A percentile compares a stretch with the other conserved stretches of the same genome.
These are phyloP conservation scores for Okamejei kenojei DNA, from an alignment of 2,797 vertebrate genomes.

Conservation along the genomic window DNA sequence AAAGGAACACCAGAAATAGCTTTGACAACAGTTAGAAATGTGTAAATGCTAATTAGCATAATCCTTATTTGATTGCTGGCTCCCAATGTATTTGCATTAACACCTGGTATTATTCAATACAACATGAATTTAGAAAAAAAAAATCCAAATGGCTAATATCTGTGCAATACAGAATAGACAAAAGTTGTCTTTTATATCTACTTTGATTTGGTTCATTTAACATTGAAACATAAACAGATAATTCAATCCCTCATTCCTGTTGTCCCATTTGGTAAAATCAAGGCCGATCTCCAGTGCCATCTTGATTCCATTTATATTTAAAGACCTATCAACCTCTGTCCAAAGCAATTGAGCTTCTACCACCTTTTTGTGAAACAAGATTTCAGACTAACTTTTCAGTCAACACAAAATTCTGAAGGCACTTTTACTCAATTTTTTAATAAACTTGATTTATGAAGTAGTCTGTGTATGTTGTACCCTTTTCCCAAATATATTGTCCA, in stretches of 20 bases:
- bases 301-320: too few relatives aligned
- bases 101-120: not conserved
- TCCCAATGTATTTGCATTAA: not conserved
- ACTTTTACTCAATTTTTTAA: not conserved
- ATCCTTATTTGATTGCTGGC: not conserved
- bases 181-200: not conserved
- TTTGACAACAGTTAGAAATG: not conserved
- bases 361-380: too few relatives aligned
- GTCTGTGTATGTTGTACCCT: not conserved
- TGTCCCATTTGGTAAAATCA: too few relatives aligned
- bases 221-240: too few relatives aligned
- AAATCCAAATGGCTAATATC: not conserved
- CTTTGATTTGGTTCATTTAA: not conserved
- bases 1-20: not conserved
- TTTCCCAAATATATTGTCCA: too few relatives aligned
- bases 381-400: not conserved
- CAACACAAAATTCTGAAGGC: slow-evolving; percentile 39
- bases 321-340: too few relatives aligned
- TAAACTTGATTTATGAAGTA: not conserved
- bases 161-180: not conserved
- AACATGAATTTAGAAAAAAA: too few relatives aligned
- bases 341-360: too few relatives aligned
- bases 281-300: too few relatives aligned
- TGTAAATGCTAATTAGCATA: not conserved
- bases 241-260: too few relatives aligned